Conservation (phyloP, 2,888 invertebrate species). For the Ditula angustiorana region DNA sequence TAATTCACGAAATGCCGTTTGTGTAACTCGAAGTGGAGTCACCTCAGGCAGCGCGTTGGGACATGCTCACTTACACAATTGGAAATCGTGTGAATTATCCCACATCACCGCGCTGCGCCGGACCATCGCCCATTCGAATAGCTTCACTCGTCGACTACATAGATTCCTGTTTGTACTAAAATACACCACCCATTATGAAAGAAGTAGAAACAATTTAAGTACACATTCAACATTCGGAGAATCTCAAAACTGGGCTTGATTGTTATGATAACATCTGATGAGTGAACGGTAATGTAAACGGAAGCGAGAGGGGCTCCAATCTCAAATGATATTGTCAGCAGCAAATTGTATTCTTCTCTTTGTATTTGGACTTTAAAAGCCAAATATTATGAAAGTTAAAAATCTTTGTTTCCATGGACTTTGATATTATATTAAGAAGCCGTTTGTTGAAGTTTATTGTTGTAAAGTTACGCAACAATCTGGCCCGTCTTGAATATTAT, state of each 20-base stretch:
- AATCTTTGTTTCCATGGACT: constrained; percentile 27
- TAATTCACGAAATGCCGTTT: constrained; percentile 23
- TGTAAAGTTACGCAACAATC: constrained; percentile 11
- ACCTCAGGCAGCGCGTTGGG: constrained; percentile 7
- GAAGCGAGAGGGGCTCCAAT: constrained; percentile 21
- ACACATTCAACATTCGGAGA: constrained; percentile 36
- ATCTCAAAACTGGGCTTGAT: constrained; percentile 35
- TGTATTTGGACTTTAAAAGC: constrained; percentile 25
- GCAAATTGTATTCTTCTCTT: constrained; percentile 31
- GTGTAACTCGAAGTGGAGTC: constrained; percentile 18
- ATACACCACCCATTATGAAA: constrained; percentile 29
- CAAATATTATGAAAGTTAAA: constrained; percentile 34
- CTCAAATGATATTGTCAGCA: constrained; percentile 25
- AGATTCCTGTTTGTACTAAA: constrained; percentile 29
- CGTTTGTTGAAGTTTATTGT: constrained; percentile 32
- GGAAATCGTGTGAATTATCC: constrained; percentile 35
- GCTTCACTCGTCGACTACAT: neutral
- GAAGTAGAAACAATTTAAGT: constrained; percentile 25
- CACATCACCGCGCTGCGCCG: constrained; percentile 17
- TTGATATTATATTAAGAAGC: constrained; percentile 21
- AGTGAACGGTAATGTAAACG: constrained; percentile 30
- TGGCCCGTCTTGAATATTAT: constrained; percentile 12
- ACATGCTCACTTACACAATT: constrained; percentile 21
- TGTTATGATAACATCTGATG: constrained; percentile 37
- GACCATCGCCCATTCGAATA: neutral